phyloP scores from a whole-genome alignment of 2,888 invertebrate species.

The Mayetiola destructor region DNA sequence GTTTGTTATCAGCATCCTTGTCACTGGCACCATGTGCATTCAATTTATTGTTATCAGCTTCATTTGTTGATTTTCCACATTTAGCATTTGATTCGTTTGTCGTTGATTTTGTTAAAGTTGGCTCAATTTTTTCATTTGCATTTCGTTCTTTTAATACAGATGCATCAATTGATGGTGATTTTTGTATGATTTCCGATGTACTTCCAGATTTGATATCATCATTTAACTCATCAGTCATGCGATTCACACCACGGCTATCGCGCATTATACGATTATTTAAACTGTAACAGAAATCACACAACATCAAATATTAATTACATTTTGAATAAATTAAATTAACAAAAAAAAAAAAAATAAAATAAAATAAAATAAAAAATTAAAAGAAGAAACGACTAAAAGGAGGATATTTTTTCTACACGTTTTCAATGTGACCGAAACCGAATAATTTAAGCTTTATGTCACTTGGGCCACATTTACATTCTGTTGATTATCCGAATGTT shows the following conservation, averaged over 20 bases:
- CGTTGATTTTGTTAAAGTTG: neutral
- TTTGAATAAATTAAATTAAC: neutral
- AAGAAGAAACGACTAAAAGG: too few species aligned
- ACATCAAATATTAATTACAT: neutral
- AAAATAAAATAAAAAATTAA: too few species aligned
- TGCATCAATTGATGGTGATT: neutral
- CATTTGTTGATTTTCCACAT: too few species aligned
- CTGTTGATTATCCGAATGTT: too few species aligned
- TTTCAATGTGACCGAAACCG: too few species aligned
- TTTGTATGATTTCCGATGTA: neutral
- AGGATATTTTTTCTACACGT: too few species aligned
- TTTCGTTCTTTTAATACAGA: conserved; percentile 2
- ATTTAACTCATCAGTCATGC: neutral
- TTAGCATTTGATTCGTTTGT: neutral
- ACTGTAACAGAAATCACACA: neutral
- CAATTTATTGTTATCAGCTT: too few species aligned
- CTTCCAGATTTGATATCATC: neutral
- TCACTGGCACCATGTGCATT: neutral
- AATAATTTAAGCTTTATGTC: too few species aligned
- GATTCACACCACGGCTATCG: neutral
- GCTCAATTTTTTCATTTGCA: neutral
- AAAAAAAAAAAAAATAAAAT: too few species aligned
- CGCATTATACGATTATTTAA: conserved; percentile 4
- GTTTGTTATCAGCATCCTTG: neutral
- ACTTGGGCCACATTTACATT: too few species aligned